A percentile compares a stretch with the other conserved stretches of the same genome.
These are phyloP conservation scores for Petromus typicus DNA, from an alignment of 2,113 vertebrate genomes.

Conservation along the genomic window DNA sequence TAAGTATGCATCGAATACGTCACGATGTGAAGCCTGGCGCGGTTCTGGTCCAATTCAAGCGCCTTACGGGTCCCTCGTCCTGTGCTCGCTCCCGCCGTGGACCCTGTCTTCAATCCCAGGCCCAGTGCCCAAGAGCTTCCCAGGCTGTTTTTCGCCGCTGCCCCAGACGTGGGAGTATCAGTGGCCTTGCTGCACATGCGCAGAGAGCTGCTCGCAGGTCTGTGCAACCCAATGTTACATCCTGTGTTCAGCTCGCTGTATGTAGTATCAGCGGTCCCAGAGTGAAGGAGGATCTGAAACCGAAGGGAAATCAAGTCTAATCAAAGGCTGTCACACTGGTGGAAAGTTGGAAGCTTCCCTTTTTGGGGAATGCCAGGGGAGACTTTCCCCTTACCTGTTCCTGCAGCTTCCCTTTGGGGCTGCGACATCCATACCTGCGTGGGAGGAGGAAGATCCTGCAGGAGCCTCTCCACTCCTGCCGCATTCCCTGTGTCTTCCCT, in stretches of 20 bases:
- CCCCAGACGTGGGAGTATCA: neutral
- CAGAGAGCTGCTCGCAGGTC: neutral
- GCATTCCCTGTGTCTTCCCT: neutral
- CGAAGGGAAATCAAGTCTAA: neutral
- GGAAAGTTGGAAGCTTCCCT: neutral
- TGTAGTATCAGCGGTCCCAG: neutral
- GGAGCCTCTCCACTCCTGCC: neutral
- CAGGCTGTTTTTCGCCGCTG: neutral
- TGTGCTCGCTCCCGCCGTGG: neutral
- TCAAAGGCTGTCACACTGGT: neutral
- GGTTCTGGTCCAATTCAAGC: neutral
- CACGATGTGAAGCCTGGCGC: neutral
- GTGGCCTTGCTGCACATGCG: neutral
- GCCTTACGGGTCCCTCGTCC: neutral
- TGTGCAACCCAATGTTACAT: neutral
- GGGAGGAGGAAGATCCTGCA: neutral
- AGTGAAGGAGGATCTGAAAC: slow-evolving; percentile 22
- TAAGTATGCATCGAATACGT: neutral
- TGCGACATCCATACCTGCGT: neutral
- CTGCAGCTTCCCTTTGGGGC: neutral
- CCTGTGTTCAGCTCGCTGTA: neutral
- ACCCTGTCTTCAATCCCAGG: neutral
- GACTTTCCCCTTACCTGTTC: neutral
- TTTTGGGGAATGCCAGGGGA: neutral
- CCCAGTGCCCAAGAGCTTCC: neutral